Conservation (phyloP, 2,113 vertebrate genomes). For the Terrapene triunguis region DNA sequence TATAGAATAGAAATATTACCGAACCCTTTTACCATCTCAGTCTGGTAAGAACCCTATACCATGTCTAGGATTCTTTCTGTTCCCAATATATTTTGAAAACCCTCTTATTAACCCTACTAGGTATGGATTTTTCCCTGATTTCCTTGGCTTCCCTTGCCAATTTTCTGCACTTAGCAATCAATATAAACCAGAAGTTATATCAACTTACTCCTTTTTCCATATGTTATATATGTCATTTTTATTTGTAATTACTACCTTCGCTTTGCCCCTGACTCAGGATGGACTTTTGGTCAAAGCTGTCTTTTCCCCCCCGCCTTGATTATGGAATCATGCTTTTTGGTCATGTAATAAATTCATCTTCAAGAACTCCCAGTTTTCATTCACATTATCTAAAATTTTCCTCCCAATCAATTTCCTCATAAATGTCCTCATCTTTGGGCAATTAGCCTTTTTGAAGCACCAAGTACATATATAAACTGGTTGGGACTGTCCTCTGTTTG, state of each 20-base stretch:
- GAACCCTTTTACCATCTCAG: background rate
- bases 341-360: background rate
- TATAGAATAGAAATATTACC: background rate
- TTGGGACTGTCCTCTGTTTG: rapidly evolving
- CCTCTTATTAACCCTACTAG: background rate
- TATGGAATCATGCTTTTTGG: background rate
- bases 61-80: background rate
- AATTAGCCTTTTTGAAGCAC: background rate
- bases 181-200: background rate
- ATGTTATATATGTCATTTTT: background rate
- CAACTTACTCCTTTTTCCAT: conserved; percentile 3
- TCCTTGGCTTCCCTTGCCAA: background rate
- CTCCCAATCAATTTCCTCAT: background rate
- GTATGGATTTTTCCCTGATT: background rate
- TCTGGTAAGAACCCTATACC: background rate
- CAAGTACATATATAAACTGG: background rate
- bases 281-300: conserved; percentile 7
- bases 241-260: background rate
- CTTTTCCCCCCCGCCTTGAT: background rate
- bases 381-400: background rate
- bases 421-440: background rate
- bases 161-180: background rate
- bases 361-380: no score
- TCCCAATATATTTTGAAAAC: background rate
- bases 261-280: background rate